Conservation (phyloP, 2,888 invertebrate species). For the Itoplectis maculator region DNA sequence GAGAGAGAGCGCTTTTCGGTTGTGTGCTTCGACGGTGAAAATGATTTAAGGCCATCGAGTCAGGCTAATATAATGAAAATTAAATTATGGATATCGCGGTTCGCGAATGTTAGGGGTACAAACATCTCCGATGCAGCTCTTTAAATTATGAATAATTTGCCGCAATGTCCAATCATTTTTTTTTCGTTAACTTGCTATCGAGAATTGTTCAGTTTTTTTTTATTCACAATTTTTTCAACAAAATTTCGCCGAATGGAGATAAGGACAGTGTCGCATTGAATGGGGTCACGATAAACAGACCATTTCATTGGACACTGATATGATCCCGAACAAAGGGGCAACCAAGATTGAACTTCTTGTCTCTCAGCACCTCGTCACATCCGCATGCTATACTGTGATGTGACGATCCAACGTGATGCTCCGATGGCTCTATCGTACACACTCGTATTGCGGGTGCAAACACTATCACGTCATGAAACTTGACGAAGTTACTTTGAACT, state of each 20-base stretch:
- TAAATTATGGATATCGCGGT: not conserved
- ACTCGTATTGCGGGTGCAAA: constrained; percentile 34
- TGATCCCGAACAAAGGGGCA: constrained; percentile 3
- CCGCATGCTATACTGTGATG: constrained; percentile 7
- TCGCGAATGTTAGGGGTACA: not conserved
- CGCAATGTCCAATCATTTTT: not conserved
- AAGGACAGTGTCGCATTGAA: no score
- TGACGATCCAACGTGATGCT: constrained; percentile 14
- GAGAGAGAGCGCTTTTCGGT: not conserved
- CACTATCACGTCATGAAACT: constrained; percentile 37
- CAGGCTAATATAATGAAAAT: constrained; percentile 13
- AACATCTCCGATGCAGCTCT: not conserved
- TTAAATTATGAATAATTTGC: not conserved
- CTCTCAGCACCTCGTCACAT: not conserved
- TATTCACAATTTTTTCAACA: not conserved
- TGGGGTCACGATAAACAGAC: no score
- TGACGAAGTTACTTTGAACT: constrained; percentile 40
- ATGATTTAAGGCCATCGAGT: constrained; percentile 27
- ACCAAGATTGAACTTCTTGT: not conserved
- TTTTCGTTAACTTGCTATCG: not conserved
- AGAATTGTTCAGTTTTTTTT: not conserved
- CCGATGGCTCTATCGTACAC: not conserved
- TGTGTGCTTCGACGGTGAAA: constrained; percentile 2
- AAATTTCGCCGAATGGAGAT: not conserved
- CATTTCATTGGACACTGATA: not conserved